Base-by-base conservation (phyloP, 2,888 invertebrate genomes). In the Hoplodrina blanda region DNA sequence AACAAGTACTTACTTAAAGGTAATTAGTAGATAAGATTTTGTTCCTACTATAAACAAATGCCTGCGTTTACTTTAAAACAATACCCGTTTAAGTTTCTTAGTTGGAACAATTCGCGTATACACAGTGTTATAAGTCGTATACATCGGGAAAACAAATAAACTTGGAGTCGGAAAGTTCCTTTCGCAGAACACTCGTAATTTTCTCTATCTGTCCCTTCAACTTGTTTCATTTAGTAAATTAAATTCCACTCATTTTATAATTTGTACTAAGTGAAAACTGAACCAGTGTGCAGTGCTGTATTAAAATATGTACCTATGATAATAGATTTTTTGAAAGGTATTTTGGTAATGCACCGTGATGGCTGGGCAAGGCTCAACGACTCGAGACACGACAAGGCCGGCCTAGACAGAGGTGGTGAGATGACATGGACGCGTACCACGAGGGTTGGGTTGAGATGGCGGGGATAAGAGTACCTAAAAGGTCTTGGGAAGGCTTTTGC, bases 101-200 rank as follows among this genome's bases (percentile, higher is more conserved):
- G 52, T 50, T 33, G 37, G 41, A 68, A 68, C 73, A 70, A 68
- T 56, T 74, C 62, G 67, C 19, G 62, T 69, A 68, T 49, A 70
- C 56, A 75, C 55, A 52, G 33, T 56, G 67, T 67, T 76, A 72
- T 64, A 75, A 78, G 64, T 71, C 57, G 66, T 79, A 64, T 68
- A 84, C 57, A 69, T 63, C 44, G 66, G 46, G 57, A 80, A 81
- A 83, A 89, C 87, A 89, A 88, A 87, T 84, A 85, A 87, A 87
- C 82, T 85, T 75, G 49, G 62, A 76, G 76, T 68, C 54, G 73
- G 80, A 71, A 89, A 87, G 81, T 86, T 84, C 67, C 64, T 80
- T 80, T 67, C 69, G 74, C 67, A 61, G 37, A 82, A 74, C 71
- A 66, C 71, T 78, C 74, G 87, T 83, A 83, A 85, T 86, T 86